These are phyloP conservation scores for Pyrrhia umbra DNA, from an alignment of 2,888 invertebrate species.

Conservation along the genomic window DNA sequence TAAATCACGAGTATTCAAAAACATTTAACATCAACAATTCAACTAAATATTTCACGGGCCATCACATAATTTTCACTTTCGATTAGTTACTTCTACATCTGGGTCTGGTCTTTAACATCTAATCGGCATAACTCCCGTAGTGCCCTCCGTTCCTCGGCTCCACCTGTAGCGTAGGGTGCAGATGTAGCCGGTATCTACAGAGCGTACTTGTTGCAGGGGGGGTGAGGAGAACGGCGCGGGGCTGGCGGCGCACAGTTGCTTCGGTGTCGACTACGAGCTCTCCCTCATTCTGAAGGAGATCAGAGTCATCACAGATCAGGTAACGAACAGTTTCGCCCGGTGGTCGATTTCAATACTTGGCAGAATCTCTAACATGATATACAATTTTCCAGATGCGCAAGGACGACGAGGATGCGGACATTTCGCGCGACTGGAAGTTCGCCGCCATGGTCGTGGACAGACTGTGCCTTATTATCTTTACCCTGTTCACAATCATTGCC, in stretches of 20 bases:
- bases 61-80: constrained; percentile 70
- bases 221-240: constrained; percentile 93
- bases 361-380: not conserved
- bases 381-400: constrained; percentile 94
- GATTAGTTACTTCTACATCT: constrained; percentile 68
- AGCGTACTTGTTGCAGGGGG: constrained; percentile 83
- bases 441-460: constrained; percentile 99
- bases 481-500: constrained; percentile 99
- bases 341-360: not conserved
- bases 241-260: constrained; percentile 95
- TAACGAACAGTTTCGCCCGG: constrained; percentile 69
- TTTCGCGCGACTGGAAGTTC: constrained; percentile 99
- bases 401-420: constrained; percentile 98
- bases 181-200: constrained; percentile 85
- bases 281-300: constrained; percentile 98
- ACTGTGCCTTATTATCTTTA: constrained; percentile 99
- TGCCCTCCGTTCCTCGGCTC: constrained; percentile 86
- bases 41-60: constrained; percentile 61
- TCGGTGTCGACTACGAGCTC: constrained; percentile 98
- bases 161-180: constrained; percentile 85
- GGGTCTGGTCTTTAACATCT: constrained; percentile 80
- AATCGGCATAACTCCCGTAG: constrained; percentile 87
- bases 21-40: constrained; percentile 64
- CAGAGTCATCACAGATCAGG: constrained; percentile 97
- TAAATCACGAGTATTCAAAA: constrained; percentile 67